Evolutionary conservation across 2,797 vertebrate genomes (phyloP).

Genomic region (Paratrypauchen microcephalus): DNA sequence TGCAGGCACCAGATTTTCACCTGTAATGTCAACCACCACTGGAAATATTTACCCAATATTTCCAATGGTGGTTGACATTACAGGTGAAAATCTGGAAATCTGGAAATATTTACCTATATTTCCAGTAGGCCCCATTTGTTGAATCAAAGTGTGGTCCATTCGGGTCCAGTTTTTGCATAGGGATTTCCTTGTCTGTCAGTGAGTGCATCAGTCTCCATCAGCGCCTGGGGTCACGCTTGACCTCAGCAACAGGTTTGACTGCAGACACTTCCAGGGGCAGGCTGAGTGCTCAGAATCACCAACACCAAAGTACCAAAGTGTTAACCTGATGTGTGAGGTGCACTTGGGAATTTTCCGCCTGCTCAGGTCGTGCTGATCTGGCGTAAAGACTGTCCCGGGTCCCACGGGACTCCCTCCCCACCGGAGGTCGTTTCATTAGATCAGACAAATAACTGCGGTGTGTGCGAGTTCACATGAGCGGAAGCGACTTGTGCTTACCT

Average conservation of each 20-base stretch:
- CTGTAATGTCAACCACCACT: not conserved
- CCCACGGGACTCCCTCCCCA: slow-evolving; percentile 32
- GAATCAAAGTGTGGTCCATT: too few species aligned
- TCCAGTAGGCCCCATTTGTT: not conserved
- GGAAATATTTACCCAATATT: not conserved
- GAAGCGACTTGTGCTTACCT: slow-evolving; percentile 78
- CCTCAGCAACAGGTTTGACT: slow-evolving; percentile 33
- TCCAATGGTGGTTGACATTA: too few species aligned
- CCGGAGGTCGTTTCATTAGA: slow-evolving; percentile 17
- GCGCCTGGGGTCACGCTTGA: not conserved
- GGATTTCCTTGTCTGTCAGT: slow-evolving; percentile 1
- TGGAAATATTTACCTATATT: not conserved
- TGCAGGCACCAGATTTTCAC: not conserved
- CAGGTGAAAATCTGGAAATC: too few species aligned
- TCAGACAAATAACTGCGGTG: slow-evolving; percentile 21
- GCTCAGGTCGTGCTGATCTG: slow-evolving; percentile 47
- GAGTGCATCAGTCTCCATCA: slow-evolving; percentile 3
- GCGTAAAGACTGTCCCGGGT: slow-evolving; percentile 54
- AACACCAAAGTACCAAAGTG: not conserved
- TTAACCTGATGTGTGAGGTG: slow-evolving; percentile 33
- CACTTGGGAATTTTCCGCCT: slow-evolving; percentile 35
- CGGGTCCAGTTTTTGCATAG: not conserved
- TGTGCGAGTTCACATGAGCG: slow-evolving; percentile 7
- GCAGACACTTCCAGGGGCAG: slow-evolving; percentile 1
- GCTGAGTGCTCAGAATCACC: not conserved